Conservation (phyloP, 2,888 invertebrate genomes). For the Brassicogethes aeneus region DNA sequence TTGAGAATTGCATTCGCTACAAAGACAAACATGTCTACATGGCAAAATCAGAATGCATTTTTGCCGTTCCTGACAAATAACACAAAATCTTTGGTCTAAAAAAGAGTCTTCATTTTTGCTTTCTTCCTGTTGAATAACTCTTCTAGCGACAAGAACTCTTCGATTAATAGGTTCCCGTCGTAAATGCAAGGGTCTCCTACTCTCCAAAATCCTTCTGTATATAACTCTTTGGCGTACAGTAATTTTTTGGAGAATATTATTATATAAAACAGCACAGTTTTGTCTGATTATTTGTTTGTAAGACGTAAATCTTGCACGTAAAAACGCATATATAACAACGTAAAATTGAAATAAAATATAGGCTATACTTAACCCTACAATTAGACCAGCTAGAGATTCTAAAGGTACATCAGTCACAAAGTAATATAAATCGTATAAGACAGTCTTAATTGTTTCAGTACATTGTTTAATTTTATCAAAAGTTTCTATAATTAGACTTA, state of each 20-base stretch:
- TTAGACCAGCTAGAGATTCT: slow-evolving; percentile 27
- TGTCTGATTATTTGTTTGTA: background rate
- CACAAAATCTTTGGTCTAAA: slow-evolving; percentile 40
- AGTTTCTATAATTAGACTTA: slow-evolving; percentile 5
- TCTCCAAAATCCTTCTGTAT: background rate
- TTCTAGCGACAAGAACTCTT: background rate
- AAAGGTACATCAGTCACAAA: slow-evolving; percentile 32
- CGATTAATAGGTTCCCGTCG: background rate
- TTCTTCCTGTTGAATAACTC: background rate
- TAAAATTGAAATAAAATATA: slow-evolving; percentile 29
- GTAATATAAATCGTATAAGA: slow-evolving; percentile 7
- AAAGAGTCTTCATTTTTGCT: background rate
- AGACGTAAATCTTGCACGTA: background rate
- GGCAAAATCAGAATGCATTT: slow-evolving; percentile 49
- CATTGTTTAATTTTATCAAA: background rate
- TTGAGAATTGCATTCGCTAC: slow-evolving; percentile 44
- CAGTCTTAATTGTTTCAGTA: background rate
- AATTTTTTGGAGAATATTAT: no score
- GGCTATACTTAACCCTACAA: slow-evolving; percentile 22
- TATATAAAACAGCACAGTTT: background rate
- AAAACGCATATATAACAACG: slow-evolving; percentile 7
- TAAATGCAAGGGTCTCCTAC: background rate
- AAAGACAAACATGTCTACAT: slow-evolving; percentile 49
- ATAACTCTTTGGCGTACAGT: background rate
- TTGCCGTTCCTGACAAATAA: slow-evolving; percentile 48